These are phyloP conservation scores for Pissodes strobi DNA, from an alignment of 1,140 invertebrate genomes.

Conservation along the genomic window DNA sequence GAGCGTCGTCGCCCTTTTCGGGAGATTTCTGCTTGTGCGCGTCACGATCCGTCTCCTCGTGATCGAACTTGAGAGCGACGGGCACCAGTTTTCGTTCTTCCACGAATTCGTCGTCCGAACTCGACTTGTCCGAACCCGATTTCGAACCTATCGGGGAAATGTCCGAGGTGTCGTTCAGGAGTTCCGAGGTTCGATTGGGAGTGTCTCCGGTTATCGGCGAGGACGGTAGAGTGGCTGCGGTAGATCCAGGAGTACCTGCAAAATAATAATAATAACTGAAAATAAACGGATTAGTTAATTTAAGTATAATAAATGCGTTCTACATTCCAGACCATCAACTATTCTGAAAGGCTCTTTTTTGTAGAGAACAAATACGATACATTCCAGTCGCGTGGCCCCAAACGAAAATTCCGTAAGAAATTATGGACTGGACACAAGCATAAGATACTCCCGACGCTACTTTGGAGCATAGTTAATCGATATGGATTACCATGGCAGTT, in stretches of 20 bases:
- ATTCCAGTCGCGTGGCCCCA: too few relatives aligned
- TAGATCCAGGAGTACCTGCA: conserved; percentile 9
- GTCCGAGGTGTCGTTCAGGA: conserved; percentile 60
- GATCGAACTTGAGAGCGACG: conserved; percentile 28
- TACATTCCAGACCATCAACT: too few relatives aligned
- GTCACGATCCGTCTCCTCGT: conserved; percentile 54
- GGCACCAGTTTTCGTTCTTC: conserved; percentile 12
- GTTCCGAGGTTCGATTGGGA: conserved; percentile 58
- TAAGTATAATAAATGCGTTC: too few relatives aligned
- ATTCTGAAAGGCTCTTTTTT: too few relatives aligned
- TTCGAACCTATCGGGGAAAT: conserved; percentile 62
- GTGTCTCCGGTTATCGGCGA: conserved; percentile 54
- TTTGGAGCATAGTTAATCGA: too few relatives aligned
- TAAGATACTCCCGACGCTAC: too few relatives aligned
- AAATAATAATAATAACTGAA: too few relatives aligned
- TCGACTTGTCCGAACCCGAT: conserved; percentile 8
- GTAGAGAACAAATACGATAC: too few relatives aligned
- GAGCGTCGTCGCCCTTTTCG: conserved; percentile 22
- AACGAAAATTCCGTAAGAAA: too few relatives aligned
- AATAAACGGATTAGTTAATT: too few relatives aligned
- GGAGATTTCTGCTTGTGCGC: conserved; percentile 41
- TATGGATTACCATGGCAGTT: too few relatives aligned
- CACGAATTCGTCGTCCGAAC: neutral
- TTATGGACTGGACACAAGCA: too few relatives aligned
- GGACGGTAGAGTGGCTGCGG: conserved; percentile 36